phyloP scores from a whole-genome alignment of 2,113 vertebrate genomes.

The Egretta garzetta region DNA sequence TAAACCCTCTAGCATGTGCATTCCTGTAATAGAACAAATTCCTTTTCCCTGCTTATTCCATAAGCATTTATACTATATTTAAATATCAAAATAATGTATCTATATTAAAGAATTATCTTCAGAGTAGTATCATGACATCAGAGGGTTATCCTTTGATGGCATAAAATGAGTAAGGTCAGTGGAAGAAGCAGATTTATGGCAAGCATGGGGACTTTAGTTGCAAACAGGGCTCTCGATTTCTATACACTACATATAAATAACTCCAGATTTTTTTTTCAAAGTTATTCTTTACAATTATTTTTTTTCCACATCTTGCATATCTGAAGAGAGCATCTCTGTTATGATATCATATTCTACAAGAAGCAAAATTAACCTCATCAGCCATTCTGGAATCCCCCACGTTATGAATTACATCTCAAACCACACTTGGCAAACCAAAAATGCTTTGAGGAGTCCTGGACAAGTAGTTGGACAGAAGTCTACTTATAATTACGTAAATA shows the following conservation, averaged over 20 bases:
- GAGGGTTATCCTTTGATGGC: background rate
- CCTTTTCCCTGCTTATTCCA: background rate
- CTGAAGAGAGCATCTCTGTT: background rate
- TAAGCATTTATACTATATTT: background rate
- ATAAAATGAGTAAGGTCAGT: background rate
- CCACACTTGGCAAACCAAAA: conserved; percentile 12
- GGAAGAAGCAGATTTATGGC: background rate
- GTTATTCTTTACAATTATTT: background rate
- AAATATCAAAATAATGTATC: background rate
- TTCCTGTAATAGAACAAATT: background rate
- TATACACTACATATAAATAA: background rate
- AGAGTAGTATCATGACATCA: background rate
- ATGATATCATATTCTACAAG: background rate
- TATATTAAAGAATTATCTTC: background rate
- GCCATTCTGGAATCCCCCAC: background rate
- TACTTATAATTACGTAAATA: conserved; percentile 32
- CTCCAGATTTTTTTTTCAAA: background rate
- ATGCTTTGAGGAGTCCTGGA: background rate
- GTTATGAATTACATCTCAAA: conserved; percentile 17
- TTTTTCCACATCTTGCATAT: background rate
- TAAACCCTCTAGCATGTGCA: background rate
- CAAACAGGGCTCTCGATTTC: background rate
- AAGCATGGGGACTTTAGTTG: background rate
- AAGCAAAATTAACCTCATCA: conserved; percentile 14
- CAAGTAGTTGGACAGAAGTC: background rate